These are phyloP conservation scores for Dufourea novaeangliae DNA, from an alignment of 1,140 invertebrate species.

Conservation along the genomic window DNA sequence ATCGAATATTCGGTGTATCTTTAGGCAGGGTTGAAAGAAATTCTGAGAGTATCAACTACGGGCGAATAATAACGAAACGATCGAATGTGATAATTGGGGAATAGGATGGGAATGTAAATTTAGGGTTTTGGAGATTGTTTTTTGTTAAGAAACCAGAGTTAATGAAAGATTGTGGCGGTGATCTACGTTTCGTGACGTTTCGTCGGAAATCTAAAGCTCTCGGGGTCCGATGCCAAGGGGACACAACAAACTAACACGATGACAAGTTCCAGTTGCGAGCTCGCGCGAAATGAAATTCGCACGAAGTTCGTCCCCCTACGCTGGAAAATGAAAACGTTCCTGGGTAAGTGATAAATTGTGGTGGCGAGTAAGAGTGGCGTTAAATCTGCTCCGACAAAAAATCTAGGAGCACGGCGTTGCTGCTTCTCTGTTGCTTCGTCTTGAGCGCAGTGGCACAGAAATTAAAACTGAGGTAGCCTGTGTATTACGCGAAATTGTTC, in stretches of 20 bases:
- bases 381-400: constrained; percentile 41
- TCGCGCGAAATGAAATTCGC: constrained; percentile 47
- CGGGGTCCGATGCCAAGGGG: constrained; percentile 21
- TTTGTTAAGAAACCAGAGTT: too few relatives aligned
- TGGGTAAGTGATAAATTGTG: constrained; percentile 36
- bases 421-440: constrained; percentile 1
- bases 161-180: too few relatives aligned
- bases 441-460: neutral
- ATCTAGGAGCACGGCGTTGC: constrained; percentile 24
- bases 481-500: neutral
- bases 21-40: neutral
- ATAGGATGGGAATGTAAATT: too few relatives aligned
- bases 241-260: constrained; percentile 5
- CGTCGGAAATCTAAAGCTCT: constrained; percentile 18
- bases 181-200: too few relatives aligned
- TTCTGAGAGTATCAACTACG: neutral
- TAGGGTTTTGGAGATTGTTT: too few relatives aligned
- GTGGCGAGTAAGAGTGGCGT: constrained; percentile 42
- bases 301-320: constrained; percentile 22
- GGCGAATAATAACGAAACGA: neutral
- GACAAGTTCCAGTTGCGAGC: constrained; percentile 39
- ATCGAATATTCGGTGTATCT: neutral
- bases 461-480: neutral
- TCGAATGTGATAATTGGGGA: too few relatives aligned
- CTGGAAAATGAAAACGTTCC: constrained; percentile 44